A percentile compares a stretch with the other conserved stretches of the same genome.
These are phyloP conservation scores for Ranitomeya variabilis DNA, from an alignment of 2,113 vertebrate genomes.

Conservation along the genomic window DNA sequence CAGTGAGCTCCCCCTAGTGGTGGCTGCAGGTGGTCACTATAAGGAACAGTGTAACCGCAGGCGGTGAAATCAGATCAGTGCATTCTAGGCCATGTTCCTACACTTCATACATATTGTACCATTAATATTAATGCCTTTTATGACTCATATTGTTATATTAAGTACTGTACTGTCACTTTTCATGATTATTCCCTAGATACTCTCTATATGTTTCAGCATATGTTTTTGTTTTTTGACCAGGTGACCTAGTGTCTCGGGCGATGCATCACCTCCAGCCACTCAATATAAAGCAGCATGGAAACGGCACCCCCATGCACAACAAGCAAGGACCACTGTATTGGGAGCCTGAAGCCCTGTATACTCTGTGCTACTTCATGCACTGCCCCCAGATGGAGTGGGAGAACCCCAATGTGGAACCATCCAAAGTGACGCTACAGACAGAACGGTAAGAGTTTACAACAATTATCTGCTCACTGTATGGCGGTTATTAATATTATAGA, in stretches of 20 bases:
- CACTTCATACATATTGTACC: too few species aligned
- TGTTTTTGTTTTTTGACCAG: constrained; percentile 69
- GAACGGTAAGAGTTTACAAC: constrained; percentile 81
- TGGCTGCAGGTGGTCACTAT: too few species aligned
- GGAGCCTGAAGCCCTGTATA: constrained; percentile 94
- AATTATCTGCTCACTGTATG: background rate
- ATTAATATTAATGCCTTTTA: too few species aligned
- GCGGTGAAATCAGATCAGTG: too few species aligned
- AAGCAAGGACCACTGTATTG: constrained; percentile 86
- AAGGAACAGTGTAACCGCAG: too few species aligned
- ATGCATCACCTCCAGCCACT: constrained; percentile 96
- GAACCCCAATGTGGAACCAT: constrained; percentile 94
- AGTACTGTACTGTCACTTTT: background rate
- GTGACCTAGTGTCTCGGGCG: constrained; percentile 93
- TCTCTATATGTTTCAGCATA: background rate
- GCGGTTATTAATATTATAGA: background rate
- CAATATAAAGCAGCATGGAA: constrained; percentile 85
- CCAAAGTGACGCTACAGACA: constrained; percentile 90
- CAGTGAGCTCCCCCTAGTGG: too few species aligned
- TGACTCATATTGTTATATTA: too few species aligned
- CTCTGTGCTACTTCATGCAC: constrained; percentile 99
- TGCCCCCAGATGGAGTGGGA: constrained; percentile 98
- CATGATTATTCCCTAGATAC: background rate
- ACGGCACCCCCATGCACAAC: constrained; percentile 88
- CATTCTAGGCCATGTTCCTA: too few species aligned